Evolutionary conservation across 2,113 vertebrate species (phyloP), one percentile per base, ranked within the genome.

Genomic region (Megaceryle torquata): DNA sequence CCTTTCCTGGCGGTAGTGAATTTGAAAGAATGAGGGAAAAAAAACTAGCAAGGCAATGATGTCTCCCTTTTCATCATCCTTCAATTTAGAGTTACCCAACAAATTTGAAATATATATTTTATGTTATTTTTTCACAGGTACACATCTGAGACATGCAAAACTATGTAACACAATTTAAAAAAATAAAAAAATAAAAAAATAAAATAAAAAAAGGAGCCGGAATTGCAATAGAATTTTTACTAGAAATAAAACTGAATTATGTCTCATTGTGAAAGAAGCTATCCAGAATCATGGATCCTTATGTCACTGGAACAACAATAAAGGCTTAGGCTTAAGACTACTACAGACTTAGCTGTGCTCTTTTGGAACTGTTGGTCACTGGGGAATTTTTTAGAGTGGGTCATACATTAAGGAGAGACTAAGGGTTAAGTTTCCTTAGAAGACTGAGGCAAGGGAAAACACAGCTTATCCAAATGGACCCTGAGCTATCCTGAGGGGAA

Each of bases 1-100:
- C 41, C 54, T 80, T 87, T 97, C 68, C 67, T 89, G 75, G 57
- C 61, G 59, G 39, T 15, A 76, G 12, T 59, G 78, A 97, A 95
- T 94, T 92, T 83, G 81, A 93, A 97, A 91, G 65, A 91, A 72
- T 22, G 56, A n/a, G 21, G 6, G 35, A 59, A 81, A 90, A 46
- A 57, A 86, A 53, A 0, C n/a, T 33, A 63, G 35, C 21, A 81
- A 39, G 13, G 60, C 1, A 4, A 41, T 19, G 20, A 81, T 37
- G 82, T 5, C 16, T 88, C 15, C 14, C 51, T 86, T 86, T 69
- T 75, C 25, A 41, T 72, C 20, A 64, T 56, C 50, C 41, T 78
- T 79, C 65, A 72, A 33, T 41, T 7, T 74, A 33, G 72, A 86
- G 59, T 28, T 78, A 78, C 21, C 14, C 57, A 92, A 64, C 8